Evolutionary conservation across 2,113 vertebrate genomes (phyloP).

Genomic region (Gopherus evgoodei): DNA sequence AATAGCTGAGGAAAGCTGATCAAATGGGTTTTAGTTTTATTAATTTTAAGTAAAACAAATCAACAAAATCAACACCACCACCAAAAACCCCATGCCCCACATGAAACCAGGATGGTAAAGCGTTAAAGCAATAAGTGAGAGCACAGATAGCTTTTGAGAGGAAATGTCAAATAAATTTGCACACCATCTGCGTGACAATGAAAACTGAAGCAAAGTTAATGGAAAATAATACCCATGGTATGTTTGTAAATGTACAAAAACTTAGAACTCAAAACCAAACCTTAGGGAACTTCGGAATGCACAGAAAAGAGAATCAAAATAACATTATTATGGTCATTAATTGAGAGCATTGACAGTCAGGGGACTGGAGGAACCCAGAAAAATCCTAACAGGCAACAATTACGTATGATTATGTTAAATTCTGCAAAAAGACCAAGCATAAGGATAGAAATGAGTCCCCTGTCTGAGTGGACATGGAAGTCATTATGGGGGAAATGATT

Average conservation of each 20-base stretch:
- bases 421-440: background rate
- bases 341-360: conserved; percentile 30
- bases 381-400: background rate
- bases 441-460: background rate
- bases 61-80: background rate
- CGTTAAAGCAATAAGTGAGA: conserved; percentile 35
- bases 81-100: background rate
- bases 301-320: conserved; percentile 57
- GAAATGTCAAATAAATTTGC: background rate
- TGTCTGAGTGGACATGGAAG: background rate
- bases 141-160: conserved; percentile 29
- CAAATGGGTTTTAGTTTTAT: background rate
- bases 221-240: conserved; percentile 50
- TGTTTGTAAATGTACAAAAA: conserved; percentile 44
- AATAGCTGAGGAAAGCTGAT: background rate
- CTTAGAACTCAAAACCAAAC: conserved; percentile 53
- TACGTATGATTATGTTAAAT: background rate
- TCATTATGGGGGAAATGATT: background rate
- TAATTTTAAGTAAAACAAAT: background rate
- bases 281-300: conserved; percentile 53
- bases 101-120: conserved; percentile 8
- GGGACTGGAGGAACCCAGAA: background rate
- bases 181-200: conserved; percentile 36
- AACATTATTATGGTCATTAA: conserved; percentile 66
- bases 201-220: background rate